Evolutionary conservation across 2,113 vertebrate species (phyloP).

Genomic region (Hippocampus guttulatus): DNA sequence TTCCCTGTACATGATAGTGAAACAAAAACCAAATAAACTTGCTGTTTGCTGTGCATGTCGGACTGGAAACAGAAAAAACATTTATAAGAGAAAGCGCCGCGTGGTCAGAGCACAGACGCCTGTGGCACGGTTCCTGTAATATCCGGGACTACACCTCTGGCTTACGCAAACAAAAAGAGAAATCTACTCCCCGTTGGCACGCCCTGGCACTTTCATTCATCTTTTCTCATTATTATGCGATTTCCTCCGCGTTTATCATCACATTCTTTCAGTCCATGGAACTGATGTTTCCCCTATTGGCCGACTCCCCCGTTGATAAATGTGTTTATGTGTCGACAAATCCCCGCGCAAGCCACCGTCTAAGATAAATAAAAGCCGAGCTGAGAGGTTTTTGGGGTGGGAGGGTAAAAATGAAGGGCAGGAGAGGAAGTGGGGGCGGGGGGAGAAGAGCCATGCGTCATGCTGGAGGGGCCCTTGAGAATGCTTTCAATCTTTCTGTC

Average conservation of each 20-base stretch:
- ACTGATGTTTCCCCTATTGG: slow-evolving; percentile 42
- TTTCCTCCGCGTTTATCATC: slow-evolving; percentile 36
- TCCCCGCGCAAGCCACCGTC: slow-evolving; percentile 30
- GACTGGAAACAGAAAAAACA: slow-evolving; percentile 41
- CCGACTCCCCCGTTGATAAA: slow-evolving; percentile 45
- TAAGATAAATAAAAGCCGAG: slow-evolving; percentile 53
- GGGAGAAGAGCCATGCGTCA: slow-evolving; percentile 47
- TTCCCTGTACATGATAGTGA: too few species aligned
- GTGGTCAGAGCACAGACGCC: slow-evolving; percentile 42
- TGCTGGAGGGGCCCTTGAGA: slow-evolving; percentile 60
- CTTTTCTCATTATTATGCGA: slow-evolving; percentile 18
- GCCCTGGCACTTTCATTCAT: neutral
- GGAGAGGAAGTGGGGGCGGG: slow-evolving; percentile 17
- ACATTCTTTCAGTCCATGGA: slow-evolving; percentile 39
- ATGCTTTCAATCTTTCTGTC: slow-evolving; percentile 64
- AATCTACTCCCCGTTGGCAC: slow-evolving; percentile 24
- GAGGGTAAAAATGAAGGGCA: slow-evolving; percentile 41
- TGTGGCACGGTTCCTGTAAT: slow-evolving; percentile 37
- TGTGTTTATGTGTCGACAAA: slow-evolving; percentile 47
- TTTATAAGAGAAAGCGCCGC: slow-evolving; percentile 45
- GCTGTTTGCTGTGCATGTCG: neutral
- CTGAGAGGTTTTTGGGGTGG: slow-evolving; percentile 9
- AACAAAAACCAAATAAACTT: too few species aligned
- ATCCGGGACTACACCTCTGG: neutral
- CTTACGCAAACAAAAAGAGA: slow-evolving; percentile 17